phyloP scores from a whole-genome alignment of 1,140 invertebrate species.

The Gryllus bimaculatus region DNA sequence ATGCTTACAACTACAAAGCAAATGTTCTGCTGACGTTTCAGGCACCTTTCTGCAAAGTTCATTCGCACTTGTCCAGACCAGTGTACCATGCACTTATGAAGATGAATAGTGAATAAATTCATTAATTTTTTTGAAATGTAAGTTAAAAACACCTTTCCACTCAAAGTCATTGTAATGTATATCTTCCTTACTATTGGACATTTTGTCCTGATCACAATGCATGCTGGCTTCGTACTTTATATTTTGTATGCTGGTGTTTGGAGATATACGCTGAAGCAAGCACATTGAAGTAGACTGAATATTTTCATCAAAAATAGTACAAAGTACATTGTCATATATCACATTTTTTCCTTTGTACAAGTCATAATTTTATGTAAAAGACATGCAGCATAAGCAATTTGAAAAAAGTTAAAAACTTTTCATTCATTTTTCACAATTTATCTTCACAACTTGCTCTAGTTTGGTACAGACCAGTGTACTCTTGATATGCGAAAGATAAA shows the following conservation, averaged over 20 bases:
- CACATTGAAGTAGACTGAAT: not conserved
- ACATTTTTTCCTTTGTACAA: not conserved
- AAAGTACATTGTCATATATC: not conserved
- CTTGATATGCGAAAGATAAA: not conserved
- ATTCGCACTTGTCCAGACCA: not conserved
- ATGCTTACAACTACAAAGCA: not conserved
- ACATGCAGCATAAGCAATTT: not conserved
- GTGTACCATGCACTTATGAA: constrained; percentile 4
- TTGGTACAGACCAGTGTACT: not conserved
- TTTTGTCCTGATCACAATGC: not conserved
- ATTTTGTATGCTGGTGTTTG: not conserved
- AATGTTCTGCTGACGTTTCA: not conserved
- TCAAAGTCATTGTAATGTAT: not conserved
- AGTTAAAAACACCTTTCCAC: not conserved
- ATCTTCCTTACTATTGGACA: not conserved
- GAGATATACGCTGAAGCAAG: not conserved
- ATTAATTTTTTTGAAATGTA: not conserved
- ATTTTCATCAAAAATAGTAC: not conserved
- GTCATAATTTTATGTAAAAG: not conserved
- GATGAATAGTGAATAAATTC: not conserved
- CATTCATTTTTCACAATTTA: not conserved
- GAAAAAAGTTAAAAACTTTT: not conserved
- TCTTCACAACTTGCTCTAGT: constrained; percentile 4
- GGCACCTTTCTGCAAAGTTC: not conserved
- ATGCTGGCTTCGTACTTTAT: not conserved